Evolutionary conservation across 2,113 vertebrate species (phyloP).

Genomic region (Amblyopsis rosae): DNA sequence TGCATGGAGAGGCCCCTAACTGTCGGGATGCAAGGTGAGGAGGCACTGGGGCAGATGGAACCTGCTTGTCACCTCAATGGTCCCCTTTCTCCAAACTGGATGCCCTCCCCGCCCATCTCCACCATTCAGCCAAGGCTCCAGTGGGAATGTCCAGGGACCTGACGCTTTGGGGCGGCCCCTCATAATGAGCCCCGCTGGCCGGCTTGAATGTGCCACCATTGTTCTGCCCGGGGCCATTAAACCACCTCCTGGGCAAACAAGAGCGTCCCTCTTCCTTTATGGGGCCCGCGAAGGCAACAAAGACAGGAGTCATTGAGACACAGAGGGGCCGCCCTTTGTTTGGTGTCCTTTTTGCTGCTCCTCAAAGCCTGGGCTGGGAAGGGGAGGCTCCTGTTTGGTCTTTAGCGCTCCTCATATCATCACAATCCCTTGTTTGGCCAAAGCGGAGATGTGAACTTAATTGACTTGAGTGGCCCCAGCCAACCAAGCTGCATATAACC

Average conservation of each 20-base stretch:
- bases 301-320: constrained; percentile 88
- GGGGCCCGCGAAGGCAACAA: constrained; percentile 85
- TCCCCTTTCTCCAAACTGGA: constrained; percentile 78
- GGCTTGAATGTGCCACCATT: constrained; percentile 91
- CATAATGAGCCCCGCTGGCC: constrained; percentile 89
- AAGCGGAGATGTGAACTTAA: constrained; percentile 98
- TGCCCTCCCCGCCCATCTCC: constrained; percentile 78
- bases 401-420: constrained; percentile 86
- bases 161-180: constrained; percentile 82
- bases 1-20: constrained; percentile 80
- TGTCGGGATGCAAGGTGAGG: constrained; percentile 93
- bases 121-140: constrained; percentile 87
- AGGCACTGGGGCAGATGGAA: constrained; percentile 91
- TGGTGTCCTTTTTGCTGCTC: constrained; percentile 88
- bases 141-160: constrained; percentile 88
- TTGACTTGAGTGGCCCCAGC: constrained; percentile 89
- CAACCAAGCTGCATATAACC: constrained; percentile 66
- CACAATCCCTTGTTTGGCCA: constrained; percentile 90
- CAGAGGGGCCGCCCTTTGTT: constrained; percentile 91
- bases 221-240: constrained; percentile 89
- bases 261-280: constrained; percentile 95
- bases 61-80: constrained; percentile 92
- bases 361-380: constrained; percentile 88
- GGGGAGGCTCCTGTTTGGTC: constrained; percentile 91
- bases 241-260: constrained; percentile 96